Conservation (phyloP, 2,888 invertebrate species). For the Ecliptopera silaceata region DNA sequence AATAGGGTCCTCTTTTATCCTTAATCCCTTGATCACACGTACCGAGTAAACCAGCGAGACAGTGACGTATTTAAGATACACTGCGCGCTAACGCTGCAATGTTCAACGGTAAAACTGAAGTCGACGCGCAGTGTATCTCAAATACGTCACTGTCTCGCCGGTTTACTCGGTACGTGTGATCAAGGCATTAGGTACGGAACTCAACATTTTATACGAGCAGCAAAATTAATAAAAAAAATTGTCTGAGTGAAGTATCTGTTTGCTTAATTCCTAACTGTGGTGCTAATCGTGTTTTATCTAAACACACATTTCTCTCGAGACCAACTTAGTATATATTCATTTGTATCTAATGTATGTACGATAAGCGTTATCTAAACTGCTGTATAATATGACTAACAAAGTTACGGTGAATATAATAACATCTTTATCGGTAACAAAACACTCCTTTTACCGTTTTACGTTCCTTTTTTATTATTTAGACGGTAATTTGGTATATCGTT, state of each 20-base stretch:
- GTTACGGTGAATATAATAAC: constrained; percentile 60
- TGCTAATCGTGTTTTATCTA: constrained; percentile 65
- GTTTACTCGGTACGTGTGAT: no score
- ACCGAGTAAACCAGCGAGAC: no score
- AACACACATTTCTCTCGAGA: constrained; percentile 44
- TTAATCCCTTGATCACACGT: no score
- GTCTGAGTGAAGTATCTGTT: constrained; percentile 1
- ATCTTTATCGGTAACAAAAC: constrained; percentile 64
- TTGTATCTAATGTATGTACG: constrained; percentile 57
- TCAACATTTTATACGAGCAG: no score
- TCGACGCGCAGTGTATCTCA: no score
- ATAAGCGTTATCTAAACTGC: constrained; percentile 71
- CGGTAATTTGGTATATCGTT: constrained; percentile 55
- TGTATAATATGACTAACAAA: constrained; percentile 56
- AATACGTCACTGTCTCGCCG: no score
- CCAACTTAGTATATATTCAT: constrained; percentile 57
- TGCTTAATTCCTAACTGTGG: constrained; percentile 28
- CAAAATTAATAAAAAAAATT: no score
- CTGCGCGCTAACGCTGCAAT: no score
- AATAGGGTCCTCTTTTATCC: no score
- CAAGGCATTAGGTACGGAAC: no score
- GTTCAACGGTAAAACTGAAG: no score
- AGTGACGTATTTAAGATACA: no score
- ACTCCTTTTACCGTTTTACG: constrained; percentile 58
- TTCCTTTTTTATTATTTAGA: constrained; percentile 54